These are phyloP conservation scores for Drosophila borealis DNA, from an alignment of 2,888 invertebrate genomes.

Conservation along the genomic window DNA sequence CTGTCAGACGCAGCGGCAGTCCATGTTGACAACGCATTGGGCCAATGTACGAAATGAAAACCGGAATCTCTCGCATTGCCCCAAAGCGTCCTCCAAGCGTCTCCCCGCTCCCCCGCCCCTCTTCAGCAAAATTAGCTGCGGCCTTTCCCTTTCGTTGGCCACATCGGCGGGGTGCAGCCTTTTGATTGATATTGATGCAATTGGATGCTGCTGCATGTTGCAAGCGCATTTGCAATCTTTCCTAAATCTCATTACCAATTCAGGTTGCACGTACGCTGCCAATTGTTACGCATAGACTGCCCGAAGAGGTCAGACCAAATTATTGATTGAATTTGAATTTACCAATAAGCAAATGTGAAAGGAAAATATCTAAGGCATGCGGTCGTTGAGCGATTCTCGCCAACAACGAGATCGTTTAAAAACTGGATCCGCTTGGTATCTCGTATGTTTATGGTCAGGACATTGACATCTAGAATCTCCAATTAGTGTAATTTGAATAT, in stretches of 20 bases:
- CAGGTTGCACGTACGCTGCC: constrained; percentile 33
- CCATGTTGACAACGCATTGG: constrained; percentile 56
- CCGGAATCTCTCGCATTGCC: constrained; percentile 63
- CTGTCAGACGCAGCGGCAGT: constrained; percentile 18
- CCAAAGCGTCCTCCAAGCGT: constrained; percentile 39
- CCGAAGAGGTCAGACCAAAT: neutral
- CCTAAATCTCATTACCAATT: constrained; percentile 32
- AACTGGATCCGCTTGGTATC: no score
- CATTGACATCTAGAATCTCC: no score
- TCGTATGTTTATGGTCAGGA: no score
- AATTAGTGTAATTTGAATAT: no score
- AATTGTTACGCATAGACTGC: constrained; percentile 29
- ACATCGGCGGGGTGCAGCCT: constrained; percentile 22
- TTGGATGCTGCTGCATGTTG: constrained; percentile 32
- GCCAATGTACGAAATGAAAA: constrained; percentile 68
- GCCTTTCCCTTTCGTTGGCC: constrained; percentile 72
- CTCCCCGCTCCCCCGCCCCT: neutral
- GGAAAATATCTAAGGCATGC: neutral
- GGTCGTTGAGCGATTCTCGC: neutral
- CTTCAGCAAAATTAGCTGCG: neutral
- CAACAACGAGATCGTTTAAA: neutral
- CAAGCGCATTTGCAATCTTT: constrained; percentile 30
- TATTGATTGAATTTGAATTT: constrained; percentile 2
- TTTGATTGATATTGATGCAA: constrained; percentile 45
- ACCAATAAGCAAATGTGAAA: neutral